Conservation (phyloP, 2,113 vertebrate genomes). For the Ploceus nigricollis region DNA sequence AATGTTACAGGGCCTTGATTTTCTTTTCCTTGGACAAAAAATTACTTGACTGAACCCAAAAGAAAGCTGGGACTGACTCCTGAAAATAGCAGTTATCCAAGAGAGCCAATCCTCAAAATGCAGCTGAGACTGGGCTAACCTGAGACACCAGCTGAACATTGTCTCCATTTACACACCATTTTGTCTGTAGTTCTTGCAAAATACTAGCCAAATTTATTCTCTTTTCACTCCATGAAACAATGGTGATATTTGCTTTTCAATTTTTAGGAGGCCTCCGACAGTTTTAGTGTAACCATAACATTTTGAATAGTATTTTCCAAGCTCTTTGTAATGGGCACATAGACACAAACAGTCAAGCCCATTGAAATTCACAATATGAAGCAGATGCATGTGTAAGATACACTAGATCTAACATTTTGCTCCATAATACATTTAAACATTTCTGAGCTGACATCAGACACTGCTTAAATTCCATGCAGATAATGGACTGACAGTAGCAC, state of each 20-base stretch:
- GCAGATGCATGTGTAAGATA: rapidly evolving
- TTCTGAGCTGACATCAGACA: neutral
- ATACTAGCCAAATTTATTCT: neutral
- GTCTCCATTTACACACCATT: neutral
- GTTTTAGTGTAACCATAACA: neutral
- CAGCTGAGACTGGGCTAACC: neutral
- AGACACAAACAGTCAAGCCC: neutral
- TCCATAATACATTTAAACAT: neutral
- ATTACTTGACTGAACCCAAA: neutral
- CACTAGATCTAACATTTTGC: neutral
- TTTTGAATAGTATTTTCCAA: neutral
- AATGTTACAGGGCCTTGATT: rapidly evolving
- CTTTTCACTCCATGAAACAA: neutral
- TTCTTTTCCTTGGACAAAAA: neutral
- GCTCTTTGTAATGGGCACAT: neutral
- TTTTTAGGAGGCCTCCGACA: neutral
- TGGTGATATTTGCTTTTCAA: neutral
- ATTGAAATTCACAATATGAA: neutral
- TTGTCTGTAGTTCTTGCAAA: neutral
- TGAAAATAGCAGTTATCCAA: neutral
- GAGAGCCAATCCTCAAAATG: neutral
- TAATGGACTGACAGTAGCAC: neutral
- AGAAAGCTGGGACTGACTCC: neutral
- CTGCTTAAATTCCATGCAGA: neutral
- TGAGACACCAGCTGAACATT: neutral